Base-by-base conservation (phyloP, 2,113 vertebrate genomes). In the Lepidothrix coronata region DNA sequence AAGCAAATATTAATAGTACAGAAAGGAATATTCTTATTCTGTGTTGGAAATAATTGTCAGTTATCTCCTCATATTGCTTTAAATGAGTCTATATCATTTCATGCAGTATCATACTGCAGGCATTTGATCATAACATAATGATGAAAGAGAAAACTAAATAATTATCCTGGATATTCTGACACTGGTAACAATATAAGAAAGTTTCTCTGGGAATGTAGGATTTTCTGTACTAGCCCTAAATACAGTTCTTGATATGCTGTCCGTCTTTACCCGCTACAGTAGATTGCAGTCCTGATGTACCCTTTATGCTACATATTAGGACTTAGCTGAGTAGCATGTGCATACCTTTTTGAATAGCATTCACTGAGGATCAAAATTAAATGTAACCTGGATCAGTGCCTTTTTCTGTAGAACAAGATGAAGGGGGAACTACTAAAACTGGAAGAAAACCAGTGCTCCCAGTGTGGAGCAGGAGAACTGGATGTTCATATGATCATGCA, bases 1-100 rank as follows among this genome's bases (percentile, higher is more conserved):
- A 96, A 85, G 89, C 65, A 97, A 94, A 93, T 81, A 96, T 89
- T 95, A 87, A 84, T 81, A 80, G 65, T 55, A 76, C n/a, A 59
- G 70, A 91, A 82, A 77, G 62, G 81, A 93, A 84, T 94, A 78
- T 88, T 95, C 66, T 54, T 93, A 82, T 61, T 82, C 76, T 73
- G 22, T 91, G 14, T 27, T 51, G 80, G 77, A 94, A 96, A 95
- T 92, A 88, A 96, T 95, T 96, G 84, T 81, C 71, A 77, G 66
- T 91, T 94, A 92, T 94, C 88, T 96, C 58, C 71, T 4, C 15
- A 67, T 78, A 59, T 74, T 93, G 81, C 77, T 95, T 95, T 77
- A 89, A 93, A 86, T 46, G 52, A 66, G 4, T 84, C 72, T 84
- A 76, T 55, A 63, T 94, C 93, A 37, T 97, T 96, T 93, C 46